Evolutionary conservation across 2,797 vertebrate species (phyloP).

Genomic region (Florisuga fusca): DNA sequence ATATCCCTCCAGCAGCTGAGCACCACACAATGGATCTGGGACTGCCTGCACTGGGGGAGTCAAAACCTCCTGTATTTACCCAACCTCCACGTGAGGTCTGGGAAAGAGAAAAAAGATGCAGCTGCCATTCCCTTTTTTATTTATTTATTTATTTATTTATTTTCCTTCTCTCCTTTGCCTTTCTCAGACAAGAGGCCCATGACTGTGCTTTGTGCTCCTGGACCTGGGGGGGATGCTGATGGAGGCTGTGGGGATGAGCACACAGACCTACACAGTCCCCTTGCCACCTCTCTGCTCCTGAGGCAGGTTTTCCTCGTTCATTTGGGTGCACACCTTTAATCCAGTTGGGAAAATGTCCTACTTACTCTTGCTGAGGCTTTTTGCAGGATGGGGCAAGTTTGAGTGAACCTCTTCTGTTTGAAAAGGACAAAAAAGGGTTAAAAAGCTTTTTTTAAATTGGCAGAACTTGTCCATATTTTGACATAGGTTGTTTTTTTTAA

Average conservation of each 20-base stretch:
- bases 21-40: fast-evolving
- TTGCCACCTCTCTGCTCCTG: neutral
- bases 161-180: neutral
- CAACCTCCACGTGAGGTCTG: neutral
- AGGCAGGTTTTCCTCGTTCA: neutral
- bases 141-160: neutral
- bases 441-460: neutral
- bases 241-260: neutral
- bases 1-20: neutral
- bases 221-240: fast-evolving
- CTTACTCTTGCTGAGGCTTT: neutral
- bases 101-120: neutral
- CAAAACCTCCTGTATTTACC: neutral
- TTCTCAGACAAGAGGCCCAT: neutral
- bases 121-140: neutral
- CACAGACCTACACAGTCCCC: fast-evolving
- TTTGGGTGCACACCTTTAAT: neutral
- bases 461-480: neutral
- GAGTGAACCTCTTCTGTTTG: neutral
- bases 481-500: neutral
- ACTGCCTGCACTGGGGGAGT: neutral
- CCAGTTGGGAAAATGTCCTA: neutral
- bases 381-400: neutral
- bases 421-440: neutral
- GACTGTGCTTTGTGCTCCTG: neutral